A percentile compares a stretch with the other conserved stretches of the same genome.
Conservation (phyloP, 2,888 invertebrate species). For the Thyatira batis region DNA sequence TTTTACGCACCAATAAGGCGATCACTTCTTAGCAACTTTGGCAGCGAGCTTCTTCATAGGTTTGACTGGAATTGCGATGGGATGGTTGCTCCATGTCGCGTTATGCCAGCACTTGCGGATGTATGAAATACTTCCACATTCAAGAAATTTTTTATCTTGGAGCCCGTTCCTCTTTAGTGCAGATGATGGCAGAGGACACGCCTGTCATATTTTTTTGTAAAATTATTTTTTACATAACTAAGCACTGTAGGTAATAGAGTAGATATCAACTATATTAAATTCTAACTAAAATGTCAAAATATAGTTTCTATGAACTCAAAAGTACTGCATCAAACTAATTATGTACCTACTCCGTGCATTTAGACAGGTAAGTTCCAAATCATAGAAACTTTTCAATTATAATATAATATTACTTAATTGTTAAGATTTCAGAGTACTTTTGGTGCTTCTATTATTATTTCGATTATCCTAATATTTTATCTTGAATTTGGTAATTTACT, state of each 20-base stretch:
- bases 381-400: too few relatives aligned
- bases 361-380: too few relatives aligned
- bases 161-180: constrained; percentile 71
- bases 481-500: too few relatives aligned
- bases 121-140: constrained; percentile 65
- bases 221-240: constrained; percentile 15
- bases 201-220: constrained; percentile 49
- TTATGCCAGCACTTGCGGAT: constrained; percentile 66
- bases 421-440: too few relatives aligned
- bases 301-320: too few relatives aligned
- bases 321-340: too few relatives aligned
- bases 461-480: too few relatives aligned
- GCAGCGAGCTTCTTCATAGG: constrained; percentile 65
- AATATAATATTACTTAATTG: too few relatives aligned
- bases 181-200: constrained; percentile 62
- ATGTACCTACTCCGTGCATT: too few relatives aligned
- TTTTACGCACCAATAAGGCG: constrained; percentile 46
- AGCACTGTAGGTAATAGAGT: constrained; percentile 5
- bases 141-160: constrained; percentile 67
- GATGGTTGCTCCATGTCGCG: constrained; percentile 52
- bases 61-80: constrained; percentile 54
- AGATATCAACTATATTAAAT: not conserved
- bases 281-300: too few relatives aligned
- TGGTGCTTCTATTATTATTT: too few relatives aligned
- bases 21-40: constrained; percentile 50